Conservation (phyloP, 1,140 invertebrate genomes). For the Listronotus oregonensis region DNA sequence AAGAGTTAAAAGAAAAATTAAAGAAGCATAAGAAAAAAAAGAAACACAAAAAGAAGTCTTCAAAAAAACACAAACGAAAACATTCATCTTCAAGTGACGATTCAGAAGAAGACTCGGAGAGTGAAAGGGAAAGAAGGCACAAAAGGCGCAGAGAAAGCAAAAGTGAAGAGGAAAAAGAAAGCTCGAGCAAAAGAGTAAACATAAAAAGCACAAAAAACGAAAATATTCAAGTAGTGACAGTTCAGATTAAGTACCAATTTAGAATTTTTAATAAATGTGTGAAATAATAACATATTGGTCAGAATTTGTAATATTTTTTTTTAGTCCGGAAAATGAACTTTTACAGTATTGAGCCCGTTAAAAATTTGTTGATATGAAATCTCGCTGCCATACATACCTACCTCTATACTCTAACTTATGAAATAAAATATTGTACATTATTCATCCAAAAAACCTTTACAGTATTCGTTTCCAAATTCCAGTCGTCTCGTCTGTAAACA, state of each 20-base stretch:
- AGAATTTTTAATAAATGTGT: too few species aligned
- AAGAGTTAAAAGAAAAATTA: constrained; percentile 71
- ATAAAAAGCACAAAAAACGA: constrained; percentile 22
- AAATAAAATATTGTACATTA: too few species aligned
- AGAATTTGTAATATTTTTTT: too few species aligned
- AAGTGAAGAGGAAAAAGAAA: constrained; percentile 6
- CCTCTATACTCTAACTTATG: too few species aligned
- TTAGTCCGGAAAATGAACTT: too few species aligned
- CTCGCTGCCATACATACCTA: too few species aligned
- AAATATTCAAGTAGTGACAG: constrained; percentile 7
- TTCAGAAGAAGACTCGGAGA: not conserved
- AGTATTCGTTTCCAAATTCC: too few species aligned
- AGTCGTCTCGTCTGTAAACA: too few species aligned
- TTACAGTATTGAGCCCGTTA: too few species aligned
- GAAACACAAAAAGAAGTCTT: constrained; percentile 50
- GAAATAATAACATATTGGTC: too few species aligned
- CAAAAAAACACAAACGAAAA: constrained; percentile 35
- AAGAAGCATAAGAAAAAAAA: constrained; percentile 62
- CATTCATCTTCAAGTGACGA: constrained; percentile 28
- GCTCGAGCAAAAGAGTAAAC: constrained; percentile 6
- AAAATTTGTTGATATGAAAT: too few species aligned
- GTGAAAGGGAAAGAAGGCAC: not conserved
- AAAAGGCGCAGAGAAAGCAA: not conserved
- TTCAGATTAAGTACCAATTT: not conserved
- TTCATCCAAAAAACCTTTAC: too few species aligned